Evolutionary conservation across 2,888 invertebrate species (phyloP).

Genomic region (Chymomyza caudatula): DNA sequence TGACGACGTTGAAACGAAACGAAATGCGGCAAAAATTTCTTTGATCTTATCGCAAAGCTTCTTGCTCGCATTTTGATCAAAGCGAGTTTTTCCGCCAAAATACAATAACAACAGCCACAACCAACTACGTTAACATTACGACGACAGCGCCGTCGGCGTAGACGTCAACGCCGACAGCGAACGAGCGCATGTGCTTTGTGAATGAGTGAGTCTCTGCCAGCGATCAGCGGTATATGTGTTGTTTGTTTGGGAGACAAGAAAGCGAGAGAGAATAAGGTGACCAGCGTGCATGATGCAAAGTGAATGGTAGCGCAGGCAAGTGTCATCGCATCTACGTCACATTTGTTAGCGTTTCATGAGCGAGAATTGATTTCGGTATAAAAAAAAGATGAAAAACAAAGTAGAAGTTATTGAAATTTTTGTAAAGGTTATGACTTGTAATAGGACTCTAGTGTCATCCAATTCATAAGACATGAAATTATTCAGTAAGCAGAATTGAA

Average conservation of each 20-base stretch:
- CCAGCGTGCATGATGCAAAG: conserved; percentile 9
- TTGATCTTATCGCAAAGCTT: conserved; percentile 79
- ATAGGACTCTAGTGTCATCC: no score
- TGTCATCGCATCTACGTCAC: not conserved
- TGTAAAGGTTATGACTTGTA: no score
- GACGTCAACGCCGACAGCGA: not conserved
- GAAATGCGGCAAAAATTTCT: conserved; percentile 76
- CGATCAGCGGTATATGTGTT: conserved; percentile 3
- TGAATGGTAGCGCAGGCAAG: not conserved
- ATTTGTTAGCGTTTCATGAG: no score
- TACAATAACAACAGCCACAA: conserved; percentile 41
- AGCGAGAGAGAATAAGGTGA: conserved; percentile 2
- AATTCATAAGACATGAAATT: no score
- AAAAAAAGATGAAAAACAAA: no score
- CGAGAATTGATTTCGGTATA: no score
- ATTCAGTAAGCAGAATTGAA: no score
- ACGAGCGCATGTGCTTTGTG: not conserved
- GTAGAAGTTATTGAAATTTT: no score
- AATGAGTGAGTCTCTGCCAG: not conserved
- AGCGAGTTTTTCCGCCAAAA: conserved; percentile 79
- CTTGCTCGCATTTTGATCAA: conserved; percentile 79
- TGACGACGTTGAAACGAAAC: conserved; percentile 45
- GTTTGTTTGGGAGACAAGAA: not conserved
- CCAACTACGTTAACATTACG: conserved; percentile 27
- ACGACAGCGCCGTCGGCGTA: not conserved